Percentiles rank a stretch among this genome's conserved stretches.
These are phyloP conservation scores for Yponomeuta cagnagella DNA, from an alignment of 2,888 invertebrate species.

Conservation along the genomic window DNA sequence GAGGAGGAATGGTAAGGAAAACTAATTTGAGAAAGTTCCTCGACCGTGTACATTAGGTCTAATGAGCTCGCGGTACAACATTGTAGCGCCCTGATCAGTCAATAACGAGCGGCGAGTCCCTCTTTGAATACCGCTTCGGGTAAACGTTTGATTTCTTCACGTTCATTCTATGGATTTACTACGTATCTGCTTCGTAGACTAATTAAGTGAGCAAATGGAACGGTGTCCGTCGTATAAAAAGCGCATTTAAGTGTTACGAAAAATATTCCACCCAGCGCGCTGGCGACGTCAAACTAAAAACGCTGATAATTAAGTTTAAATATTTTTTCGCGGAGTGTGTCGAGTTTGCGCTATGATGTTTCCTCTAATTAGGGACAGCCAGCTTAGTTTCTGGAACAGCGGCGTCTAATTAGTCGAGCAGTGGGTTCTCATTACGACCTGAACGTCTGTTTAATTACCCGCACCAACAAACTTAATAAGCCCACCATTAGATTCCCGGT, in stretches of 20 bases:
- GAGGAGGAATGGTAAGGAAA: slow-evolving; percentile 65
- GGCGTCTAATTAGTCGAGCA: slow-evolving; percentile 50
- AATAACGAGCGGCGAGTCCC: slow-evolving; percentile 6
- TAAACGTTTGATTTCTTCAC: neutral
- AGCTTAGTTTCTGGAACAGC: slow-evolving; percentile 52
- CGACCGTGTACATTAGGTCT: slow-evolving; percentile 25
- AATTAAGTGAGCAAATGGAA: neutral
- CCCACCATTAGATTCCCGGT: slow-evolving; percentile 31
- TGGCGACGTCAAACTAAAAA: neutral
- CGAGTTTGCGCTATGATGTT: slow-evolving; percentile 30
- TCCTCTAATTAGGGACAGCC: slow-evolving; percentile 51
- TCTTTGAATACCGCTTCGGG: neutral
- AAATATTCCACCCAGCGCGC: neutral
- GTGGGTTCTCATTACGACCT: slow-evolving; percentile 46
- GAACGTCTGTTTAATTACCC: slow-evolving; percentile 47
- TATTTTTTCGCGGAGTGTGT: slow-evolving; percentile 34
- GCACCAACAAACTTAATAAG: slow-evolving; percentile 42
- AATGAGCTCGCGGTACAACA: slow-evolving; percentile 26
- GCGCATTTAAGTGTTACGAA: neutral
- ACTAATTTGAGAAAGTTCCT: slow-evolving; percentile 66
- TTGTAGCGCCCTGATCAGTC: slow-evolving; percentile 14
- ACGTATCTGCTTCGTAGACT: neutral
- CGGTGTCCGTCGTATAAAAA: neutral
- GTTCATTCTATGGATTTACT: neutral
- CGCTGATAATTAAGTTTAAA: slow-evolving; percentile 25